Evolutionary conservation across 2,113 vertebrate genomes (phyloP), one percentile per base, ranked within the genome.

Genomic region (Eurypyga helias): DNA sequence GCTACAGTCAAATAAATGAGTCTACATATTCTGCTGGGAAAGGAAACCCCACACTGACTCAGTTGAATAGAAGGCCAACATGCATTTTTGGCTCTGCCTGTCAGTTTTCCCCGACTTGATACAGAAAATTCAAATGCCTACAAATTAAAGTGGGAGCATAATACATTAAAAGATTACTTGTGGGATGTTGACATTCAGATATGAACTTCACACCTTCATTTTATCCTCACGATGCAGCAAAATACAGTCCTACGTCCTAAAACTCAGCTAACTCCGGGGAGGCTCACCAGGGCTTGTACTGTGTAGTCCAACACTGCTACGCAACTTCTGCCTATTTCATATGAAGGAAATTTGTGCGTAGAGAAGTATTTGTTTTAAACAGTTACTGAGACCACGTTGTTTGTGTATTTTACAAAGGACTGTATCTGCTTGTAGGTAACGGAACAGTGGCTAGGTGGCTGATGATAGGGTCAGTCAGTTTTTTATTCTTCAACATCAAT

Each of bases 151-250:
- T 93, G 84, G 87, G 94, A 96, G 61, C 70, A 87, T 81, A 92
- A 93, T 61, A 65, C 83, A 95, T 72, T 93, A 81, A 92, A 96
- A 93, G 89, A 96, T 81, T 82, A 54, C 84, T 95, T 93, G 95
- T 93, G 89, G 96, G 94, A 91, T 91, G 96, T 15, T 94, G 96
- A 88, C 90, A 94, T 96, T 96, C 91, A 95, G 82, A 95, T 82
- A 65, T 15, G 83, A 96, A 89, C 83, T 91, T 97, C 96, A 95
- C 95, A 97, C 89, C 94, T 97, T 91, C 80, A 33, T 54, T 87
- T 89, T 85, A 89, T 94, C 70, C 93, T 96, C 94, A 96, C 79
- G 87, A 97, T 7, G 81, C 87, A 87, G 95, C 45, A 91, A 91
- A 97, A 89, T 61, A 41, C 46, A 96, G 73, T 84, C 83, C 87